These are phyloP conservation scores for Triops longicaudatus DNA, from an alignment of 1,140 invertebrate species.

Conservation along the genomic window DNA sequence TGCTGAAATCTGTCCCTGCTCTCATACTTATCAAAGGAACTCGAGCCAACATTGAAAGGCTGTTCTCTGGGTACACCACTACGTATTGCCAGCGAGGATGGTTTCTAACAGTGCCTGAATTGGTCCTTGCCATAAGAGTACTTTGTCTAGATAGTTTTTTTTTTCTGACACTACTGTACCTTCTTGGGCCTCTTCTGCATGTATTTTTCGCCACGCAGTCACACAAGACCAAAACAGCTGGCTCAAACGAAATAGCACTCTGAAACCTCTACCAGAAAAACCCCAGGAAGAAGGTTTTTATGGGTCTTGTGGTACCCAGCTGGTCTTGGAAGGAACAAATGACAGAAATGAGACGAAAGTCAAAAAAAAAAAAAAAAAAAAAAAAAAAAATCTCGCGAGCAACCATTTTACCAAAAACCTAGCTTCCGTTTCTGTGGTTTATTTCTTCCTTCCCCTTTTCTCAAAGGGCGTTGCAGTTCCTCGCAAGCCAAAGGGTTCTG, in stretches of 20 bases:
- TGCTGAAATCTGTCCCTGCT: no score
- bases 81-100: no score
- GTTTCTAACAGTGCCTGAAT: no score
- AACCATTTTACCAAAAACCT: not conserved
- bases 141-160: no score
- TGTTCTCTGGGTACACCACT: no score
- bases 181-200: not conserved
- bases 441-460: not conserved
- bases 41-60: no score
- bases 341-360: not conserved
- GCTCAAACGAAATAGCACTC: not conserved
- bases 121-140: no score
- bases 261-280: not conserved
- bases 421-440: slow-evolving; percentile 13
- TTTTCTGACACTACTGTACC: not conserved
- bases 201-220: not conserved
- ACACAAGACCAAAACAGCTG: not conserved
- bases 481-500: no score
- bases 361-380: no score
- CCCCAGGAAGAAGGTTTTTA: slow-evolving; percentile 9
- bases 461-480: no score
- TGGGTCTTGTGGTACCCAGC: slow-evolving; percentile 1
- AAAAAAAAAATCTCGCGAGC: not conserved
- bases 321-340: not conserved
- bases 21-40: no score